Evolutionary conservation across 2,888 invertebrate genomes (phyloP).

Genomic region (Rhynchonema sp.): DNA sequence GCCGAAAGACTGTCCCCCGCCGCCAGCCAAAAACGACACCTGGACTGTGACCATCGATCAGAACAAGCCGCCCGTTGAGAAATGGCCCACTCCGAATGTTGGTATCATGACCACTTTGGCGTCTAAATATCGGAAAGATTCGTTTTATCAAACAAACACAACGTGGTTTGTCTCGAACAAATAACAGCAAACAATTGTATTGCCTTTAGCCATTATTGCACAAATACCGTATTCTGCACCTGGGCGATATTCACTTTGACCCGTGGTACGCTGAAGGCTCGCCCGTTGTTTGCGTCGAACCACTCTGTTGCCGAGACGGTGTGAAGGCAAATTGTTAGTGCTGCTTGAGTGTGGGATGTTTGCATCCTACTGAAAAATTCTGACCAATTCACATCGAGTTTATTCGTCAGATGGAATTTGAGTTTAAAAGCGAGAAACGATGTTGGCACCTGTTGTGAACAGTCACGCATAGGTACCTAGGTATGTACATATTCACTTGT

Average conservation of each 20-base stretch:
- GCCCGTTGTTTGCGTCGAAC: conserved; percentile 77
- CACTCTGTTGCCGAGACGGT: conserved; percentile 64
- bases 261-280: conserved; percentile 62
- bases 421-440: too few relatives aligned
- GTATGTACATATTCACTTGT: too few relatives aligned
- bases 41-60: neutral
- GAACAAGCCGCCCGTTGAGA: neutral
- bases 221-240: conserved; percentile 68
- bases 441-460: too few relatives aligned
- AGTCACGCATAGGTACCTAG: too few relatives aligned
- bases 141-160: neutral
- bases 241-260: conserved; percentile 83
- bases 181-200: neutral
- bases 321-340: too few relatives aligned
- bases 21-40: neutral
- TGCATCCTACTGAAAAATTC: too few relatives aligned
- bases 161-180: neutral
- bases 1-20: neutral
- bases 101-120: too few relatives aligned
- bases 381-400: too few relatives aligned
- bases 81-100: neutral
- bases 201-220: conserved; percentile 30
- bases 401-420: too few relatives aligned
- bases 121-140: neutral
- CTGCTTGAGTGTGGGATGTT: too few relatives aligned